Evolutionary conservation across 64 coral and sea anemone species (phyloP).

Genomic region (Catalaphyllia jardinei): DNA sequence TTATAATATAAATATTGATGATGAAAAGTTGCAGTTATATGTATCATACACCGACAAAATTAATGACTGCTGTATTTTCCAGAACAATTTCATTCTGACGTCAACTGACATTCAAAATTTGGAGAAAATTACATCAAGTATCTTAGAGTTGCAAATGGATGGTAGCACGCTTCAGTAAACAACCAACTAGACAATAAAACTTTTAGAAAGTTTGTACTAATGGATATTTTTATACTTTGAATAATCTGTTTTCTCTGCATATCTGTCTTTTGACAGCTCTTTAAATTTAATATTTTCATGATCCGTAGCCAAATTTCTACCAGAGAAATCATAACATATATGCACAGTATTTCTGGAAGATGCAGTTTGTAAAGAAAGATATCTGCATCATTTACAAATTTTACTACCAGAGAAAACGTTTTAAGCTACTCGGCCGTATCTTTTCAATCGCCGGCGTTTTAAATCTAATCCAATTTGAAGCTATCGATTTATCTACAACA

Average conservation of each 20-base stretch:
- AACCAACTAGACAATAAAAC: not conserved
- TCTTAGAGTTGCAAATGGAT: not conserved
- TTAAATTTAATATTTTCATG: not conserved
- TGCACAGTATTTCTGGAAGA: not conserved
- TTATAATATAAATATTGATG: no score
- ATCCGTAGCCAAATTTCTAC: not conserved
- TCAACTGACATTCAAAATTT: not conserved
- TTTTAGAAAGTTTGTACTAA: not conserved
- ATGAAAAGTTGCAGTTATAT: no score
- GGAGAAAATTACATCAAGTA: not conserved
- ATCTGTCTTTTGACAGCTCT: not conserved
- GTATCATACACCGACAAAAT: no score
- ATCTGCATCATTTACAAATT: not conserved
- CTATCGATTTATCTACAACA: not conserved
- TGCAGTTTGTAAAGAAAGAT: not conserved
- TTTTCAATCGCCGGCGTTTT: not conserved
- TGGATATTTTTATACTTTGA: not conserved
- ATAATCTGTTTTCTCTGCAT: not conserved
- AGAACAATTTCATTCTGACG: not conserved
- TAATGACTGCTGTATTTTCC: not conserved
- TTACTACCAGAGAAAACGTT: not conserved
- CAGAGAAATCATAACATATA: not conserved
- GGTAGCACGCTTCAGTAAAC: not conserved
- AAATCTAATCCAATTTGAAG: constrained; percentile 8
- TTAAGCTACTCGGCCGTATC: not conserved